These are phyloP conservation scores for Pseudorectes ferrugineus DNA, from an alignment of 2,113 vertebrate genomes.

Conservation along the genomic window DNA sequence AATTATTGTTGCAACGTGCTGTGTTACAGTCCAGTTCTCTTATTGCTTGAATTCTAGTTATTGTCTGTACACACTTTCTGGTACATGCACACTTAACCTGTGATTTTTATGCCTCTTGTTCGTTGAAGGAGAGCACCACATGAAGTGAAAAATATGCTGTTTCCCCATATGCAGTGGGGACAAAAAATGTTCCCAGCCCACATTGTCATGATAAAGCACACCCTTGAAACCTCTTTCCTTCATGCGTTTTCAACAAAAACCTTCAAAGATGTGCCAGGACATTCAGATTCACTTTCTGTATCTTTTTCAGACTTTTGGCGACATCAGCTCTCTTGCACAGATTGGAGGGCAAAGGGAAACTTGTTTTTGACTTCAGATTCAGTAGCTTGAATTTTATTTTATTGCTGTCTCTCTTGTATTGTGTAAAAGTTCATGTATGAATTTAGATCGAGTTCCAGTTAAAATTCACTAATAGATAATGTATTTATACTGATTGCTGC, in stretches of 20 bases:
- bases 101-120: neutral
- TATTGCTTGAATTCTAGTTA: neutral
- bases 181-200: neutral
- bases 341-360: neutral
- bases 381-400: neutral
- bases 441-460: neutral
- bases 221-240: neutral
- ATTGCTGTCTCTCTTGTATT: neutral
- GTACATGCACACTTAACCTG: neutral
- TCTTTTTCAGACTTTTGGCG: too few species aligned
- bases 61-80: neutral
- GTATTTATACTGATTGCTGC: neutral
- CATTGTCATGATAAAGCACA: neutral
- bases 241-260: neutral
- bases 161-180: neutral
- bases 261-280: neutral
- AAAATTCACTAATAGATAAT: neutral
- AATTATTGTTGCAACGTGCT: neutral
- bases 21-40: neutral
- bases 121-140: neutral
- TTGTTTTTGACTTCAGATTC: neutral
- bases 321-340: neutral
- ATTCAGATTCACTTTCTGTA: neutral
- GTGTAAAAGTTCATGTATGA: neutral
- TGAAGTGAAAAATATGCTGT: neutral